These are phyloP conservation scores for Pipistrellus pygmaeus DNA, from an alignment of 2,797 vertebrate genomes.

Conservation along the genomic window DNA sequence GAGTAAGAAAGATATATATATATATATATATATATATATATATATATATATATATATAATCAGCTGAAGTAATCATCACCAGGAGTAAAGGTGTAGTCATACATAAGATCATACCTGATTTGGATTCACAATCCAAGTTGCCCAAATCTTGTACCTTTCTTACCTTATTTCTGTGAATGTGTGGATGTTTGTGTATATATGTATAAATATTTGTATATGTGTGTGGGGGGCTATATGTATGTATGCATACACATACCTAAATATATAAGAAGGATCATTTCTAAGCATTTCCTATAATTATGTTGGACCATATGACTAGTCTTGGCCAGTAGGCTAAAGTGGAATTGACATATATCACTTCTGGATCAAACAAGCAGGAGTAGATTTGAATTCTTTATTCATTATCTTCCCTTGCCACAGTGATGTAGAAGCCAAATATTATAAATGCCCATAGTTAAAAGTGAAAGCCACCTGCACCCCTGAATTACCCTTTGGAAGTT, in stretches of 20 bases:
- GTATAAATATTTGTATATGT: background rate
- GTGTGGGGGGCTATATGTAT: accelerated
- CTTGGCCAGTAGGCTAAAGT: background rate
- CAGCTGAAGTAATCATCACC: background rate
- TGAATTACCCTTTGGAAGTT: background rate
- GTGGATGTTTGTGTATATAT: background rate
- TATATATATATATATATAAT: no score
- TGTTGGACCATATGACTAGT: background rate
- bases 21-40: background rate
- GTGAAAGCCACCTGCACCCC: background rate
- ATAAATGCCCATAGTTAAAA: background rate
- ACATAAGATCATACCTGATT: background rate
- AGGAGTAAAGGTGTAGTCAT: background rate
- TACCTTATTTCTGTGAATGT: background rate
- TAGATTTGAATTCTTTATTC: background rate
- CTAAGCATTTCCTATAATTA: background rate
- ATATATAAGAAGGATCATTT: background rate
- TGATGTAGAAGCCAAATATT: background rate
- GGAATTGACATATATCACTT: background rate
- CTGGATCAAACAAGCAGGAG: background rate
- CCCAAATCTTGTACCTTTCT: background rate
- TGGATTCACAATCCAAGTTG: background rate
- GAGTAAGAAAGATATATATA: background rate
- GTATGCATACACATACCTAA: background rate
- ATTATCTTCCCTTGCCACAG: background rate